Base-by-base conservation (phyloP, 2,888 invertebrate species). In the Vanessa cardui region DNA sequence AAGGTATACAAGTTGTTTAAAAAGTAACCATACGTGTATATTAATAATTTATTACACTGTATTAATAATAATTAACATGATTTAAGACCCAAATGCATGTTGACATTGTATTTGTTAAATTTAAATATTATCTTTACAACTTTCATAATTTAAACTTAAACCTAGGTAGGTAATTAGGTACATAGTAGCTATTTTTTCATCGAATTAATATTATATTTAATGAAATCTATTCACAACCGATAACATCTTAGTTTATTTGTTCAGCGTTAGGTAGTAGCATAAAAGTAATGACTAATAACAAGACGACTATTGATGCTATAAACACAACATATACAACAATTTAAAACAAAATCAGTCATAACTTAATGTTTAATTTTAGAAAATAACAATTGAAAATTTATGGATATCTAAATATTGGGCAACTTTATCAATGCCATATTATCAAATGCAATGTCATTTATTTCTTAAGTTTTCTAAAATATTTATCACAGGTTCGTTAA, bases 401-500 rank as follows among this genome's bases (percentile, higher is more conserved):
- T 12, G 16, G 6, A 16, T 49, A 8, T 1, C 31, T n/a, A 31
- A 26, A 6, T 26, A 21, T 44, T 47, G 18, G 20, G 26, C 58
- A 39, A 39, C 49, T 47, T 31, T 20, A 33, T 58, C 21, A 33
- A 49, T 26, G 26, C 12, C 21, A 63, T 52, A 6, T 15, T 58
- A 26, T 31, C 18, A n/a, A 46, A 20, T 33, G 26, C 26, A 26
- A 47, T 44, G 8, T 58, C 45, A 62, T 39, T 16, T 44, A 50
- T 61, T 63, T 54, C 59, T 65, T 46, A 75, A 65, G 58, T 39
- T 66, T n/a, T 69, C 52, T 60, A 88, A 75, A 66, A 88, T 83
- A 68, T 74, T 74, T 62, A 80, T 75, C 8, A 87, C 77, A 61
- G 84, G 85, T 60, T 84, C 72, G 73, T 90, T 91, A 26, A 91